These are phyloP conservation scores for Cybosia mesomella DNA, from an alignment of 2,888 invertebrate species.

Conservation along the genomic window DNA sequence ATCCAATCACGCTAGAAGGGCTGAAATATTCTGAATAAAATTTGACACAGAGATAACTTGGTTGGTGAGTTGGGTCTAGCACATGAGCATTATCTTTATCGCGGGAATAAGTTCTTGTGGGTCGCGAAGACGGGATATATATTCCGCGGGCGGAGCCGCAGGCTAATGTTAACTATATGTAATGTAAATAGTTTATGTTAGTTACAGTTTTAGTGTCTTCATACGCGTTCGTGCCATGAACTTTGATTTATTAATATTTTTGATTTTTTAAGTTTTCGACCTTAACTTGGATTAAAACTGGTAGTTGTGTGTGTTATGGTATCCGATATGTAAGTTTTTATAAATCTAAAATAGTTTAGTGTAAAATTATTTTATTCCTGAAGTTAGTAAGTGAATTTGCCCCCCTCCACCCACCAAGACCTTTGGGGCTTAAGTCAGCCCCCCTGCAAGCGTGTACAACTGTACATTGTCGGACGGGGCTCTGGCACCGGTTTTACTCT, in stretches of 20 bases:
- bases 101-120: background rate
- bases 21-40: background rate
- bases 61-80: background rate
- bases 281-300: background rate
- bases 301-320: background rate
- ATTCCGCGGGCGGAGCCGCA: background rate
- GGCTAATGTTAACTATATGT: background rate
- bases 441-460: no score
- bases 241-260: background rate
- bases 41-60: background rate
- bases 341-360: background rate
- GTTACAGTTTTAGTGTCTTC: slow-evolving; percentile 1
- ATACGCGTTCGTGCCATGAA: background rate
- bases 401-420: no score
- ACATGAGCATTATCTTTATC: background rate
- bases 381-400: no score
- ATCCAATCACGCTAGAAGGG: background rate
- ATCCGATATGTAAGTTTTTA: background rate
- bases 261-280: background rate
- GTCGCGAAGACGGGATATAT: background rate
- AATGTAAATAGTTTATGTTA: background rate
- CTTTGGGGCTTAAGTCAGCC: no score
- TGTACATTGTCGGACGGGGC: no score
- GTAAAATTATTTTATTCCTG: background rate
- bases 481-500: no score